These are phyloP conservation scores for Tribolium freemani DNA, from an alignment of 2,888 invertebrate genomes.

Conservation along the genomic window DNA sequence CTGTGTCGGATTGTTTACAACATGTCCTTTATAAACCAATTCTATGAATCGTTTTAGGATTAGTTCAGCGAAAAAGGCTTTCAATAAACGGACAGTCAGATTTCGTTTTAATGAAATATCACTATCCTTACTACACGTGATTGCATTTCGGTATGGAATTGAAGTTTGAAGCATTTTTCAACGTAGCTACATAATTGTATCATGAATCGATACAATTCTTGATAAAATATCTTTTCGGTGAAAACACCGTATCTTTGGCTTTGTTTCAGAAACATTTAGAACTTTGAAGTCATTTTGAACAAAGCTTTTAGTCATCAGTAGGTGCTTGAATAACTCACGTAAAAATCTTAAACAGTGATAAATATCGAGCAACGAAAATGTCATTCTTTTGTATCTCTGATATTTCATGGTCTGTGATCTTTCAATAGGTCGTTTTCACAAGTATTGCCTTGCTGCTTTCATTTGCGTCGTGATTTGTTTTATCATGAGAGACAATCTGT, in stretches of 20 bases:
- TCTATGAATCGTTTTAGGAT: not conserved
- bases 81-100: too few species aligned
- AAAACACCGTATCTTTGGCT: not conserved
- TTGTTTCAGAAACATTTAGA: not conserved
- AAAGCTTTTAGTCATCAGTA: not conserved
- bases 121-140: too few species aligned
- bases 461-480: not conserved
- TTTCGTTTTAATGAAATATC: too few species aligned
- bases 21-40: not conserved
- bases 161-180: too few species aligned
- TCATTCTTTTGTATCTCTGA: not conserved
- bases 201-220: too few species aligned
- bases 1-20: slow-evolving; percentile 19
- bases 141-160: too few species aligned
- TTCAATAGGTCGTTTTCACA: not conserved
- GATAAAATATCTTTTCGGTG: too few species aligned
- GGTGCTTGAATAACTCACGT: not conserved
- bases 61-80: too few species aligned
- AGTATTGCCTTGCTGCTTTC: not conserved
- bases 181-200: too few species aligned
- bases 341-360: not conserved
- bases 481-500: not conserved
- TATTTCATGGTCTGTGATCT: not conserved
- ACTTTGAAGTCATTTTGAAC: not conserved
- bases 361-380: not conserved